A percentile compares a stretch with the other conserved stretches of the same genome.
Conservation (phyloP, 2,888 invertebrate species). For the Sclerodermus sp. region DNA sequence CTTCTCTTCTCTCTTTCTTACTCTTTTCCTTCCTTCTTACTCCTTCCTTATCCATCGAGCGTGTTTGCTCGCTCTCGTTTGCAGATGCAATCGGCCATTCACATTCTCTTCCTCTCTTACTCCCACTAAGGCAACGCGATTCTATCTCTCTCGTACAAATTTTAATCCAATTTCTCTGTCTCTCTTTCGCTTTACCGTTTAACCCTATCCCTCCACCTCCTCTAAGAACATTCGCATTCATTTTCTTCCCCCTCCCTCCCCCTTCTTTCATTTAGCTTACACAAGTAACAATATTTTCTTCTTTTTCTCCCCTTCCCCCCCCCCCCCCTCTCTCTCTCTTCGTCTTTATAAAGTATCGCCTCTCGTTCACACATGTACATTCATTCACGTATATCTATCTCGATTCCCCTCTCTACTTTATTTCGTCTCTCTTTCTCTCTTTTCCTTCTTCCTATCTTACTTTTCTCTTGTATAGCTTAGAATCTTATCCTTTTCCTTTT, state of each 20-base stretch:
- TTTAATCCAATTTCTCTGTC: background rate
- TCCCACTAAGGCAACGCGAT: too few relatives aligned
- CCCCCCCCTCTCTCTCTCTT: conserved; percentile 6
- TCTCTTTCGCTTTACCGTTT: conserved; percentile 3
- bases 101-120: background rate
- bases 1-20: background rate
- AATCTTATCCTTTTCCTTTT: background rate
- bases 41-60: conserved; percentile 1
- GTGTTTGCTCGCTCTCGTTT: too few relatives aligned
- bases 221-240: background rate
- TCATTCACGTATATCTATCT: conserved; percentile 9
- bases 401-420: background rate
- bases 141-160: too few relatives aligned
- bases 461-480: too few relatives aligned
- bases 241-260: background rate
- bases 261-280: background rate
- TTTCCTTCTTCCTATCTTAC: too few relatives aligned
- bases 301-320: background rate
- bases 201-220: background rate
- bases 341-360: too few relatives aligned
- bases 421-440: too few relatives aligned
- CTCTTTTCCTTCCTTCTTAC: background rate
- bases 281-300: background rate
- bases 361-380: conserved; percentile 13
- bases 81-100: conserved; percentile 2